phyloP scores from a whole-genome alignment of 2,797 vertebrate species.

The Lithobates sylvaticus region DNA sequence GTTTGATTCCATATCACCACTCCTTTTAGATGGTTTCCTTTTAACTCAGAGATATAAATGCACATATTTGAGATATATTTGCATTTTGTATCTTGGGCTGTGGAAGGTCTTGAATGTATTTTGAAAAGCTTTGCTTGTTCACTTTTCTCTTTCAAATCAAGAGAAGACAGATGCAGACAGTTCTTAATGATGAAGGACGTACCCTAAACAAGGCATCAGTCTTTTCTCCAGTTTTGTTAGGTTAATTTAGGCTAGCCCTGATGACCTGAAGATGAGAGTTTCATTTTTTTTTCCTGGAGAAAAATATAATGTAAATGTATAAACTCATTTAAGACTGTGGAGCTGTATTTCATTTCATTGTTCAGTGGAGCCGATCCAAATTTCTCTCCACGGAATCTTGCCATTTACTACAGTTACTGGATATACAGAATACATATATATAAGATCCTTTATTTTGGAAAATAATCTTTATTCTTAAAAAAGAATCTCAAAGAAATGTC shows the following conservation, averaged over 20 bases:
- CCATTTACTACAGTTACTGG: slow-evolving; percentile 44
- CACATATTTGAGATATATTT: slow-evolving; percentile 46
- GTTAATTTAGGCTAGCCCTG: slow-evolving; percentile 52
- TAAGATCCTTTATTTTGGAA: slow-evolving; percentile 14
- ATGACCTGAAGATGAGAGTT: slow-evolving; percentile 46
- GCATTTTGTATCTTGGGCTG: slow-evolving; percentile 21
- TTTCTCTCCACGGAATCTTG: slow-evolving; percentile 37
- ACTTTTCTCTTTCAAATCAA: slow-evolving; percentile 38
- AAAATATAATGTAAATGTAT: slow-evolving; percentile 53
- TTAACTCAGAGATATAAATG: slow-evolving; percentile 23
- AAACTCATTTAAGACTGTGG: slow-evolving; percentile 47
- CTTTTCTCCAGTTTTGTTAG: slow-evolving; percentile 50
- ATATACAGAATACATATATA: slow-evolving; percentile 37
- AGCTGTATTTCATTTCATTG: slow-evolving; percentile 56
- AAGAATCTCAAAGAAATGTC: not conserved
- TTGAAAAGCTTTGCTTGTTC: slow-evolving; percentile 46
- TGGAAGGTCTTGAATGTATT: slow-evolving; percentile 17
- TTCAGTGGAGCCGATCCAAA: slow-evolving; percentile 55
- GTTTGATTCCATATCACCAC: slow-evolving; percentile 8
- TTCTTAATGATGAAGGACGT: slow-evolving; percentile 57
- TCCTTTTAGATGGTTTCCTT: not conserved
- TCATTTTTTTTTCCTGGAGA: slow-evolving; percentile 15
- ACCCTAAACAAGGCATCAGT: slow-evolving; percentile 33
- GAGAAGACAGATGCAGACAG: slow-evolving; percentile 50
- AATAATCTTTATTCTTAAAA: not conserved